phyloP scores from a whole-genome alignment of 2,888 invertebrate species.

The Fissipunctia ypsillon region DNA sequence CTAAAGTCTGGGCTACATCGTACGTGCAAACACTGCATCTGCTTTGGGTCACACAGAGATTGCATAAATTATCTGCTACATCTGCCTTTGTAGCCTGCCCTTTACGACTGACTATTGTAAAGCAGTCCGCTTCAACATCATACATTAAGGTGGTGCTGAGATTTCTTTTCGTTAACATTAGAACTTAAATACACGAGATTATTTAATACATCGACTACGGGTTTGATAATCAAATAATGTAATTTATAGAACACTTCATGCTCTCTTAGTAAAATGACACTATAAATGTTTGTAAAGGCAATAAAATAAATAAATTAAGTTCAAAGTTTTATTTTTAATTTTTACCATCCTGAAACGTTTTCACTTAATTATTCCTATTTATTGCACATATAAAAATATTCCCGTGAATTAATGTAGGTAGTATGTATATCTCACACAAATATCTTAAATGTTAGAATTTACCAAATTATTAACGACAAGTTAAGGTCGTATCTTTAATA shows the following conservation, averaged over 20 bases:
- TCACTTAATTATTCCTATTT: conserved; percentile 17
- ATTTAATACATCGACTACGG: conserved; percentile 15
- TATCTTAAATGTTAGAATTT: not conserved
- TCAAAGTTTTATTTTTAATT: conserved; percentile 4
- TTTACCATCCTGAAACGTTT: conserved; percentile 49
- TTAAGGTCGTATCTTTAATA: too few relatives aligned
- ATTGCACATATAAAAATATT: conserved; percentile 15
- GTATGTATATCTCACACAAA: not conserved
- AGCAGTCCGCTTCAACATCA: not conserved
- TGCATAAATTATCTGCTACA: not conserved
- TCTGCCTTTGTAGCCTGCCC: not conserved
- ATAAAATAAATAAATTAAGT: conserved; percentile 31
- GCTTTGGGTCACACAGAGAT: not conserved
- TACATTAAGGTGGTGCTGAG: not conserved
- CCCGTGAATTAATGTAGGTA: not conserved
- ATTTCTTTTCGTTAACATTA: not conserved
- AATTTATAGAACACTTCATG: not conserved
- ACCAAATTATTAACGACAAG: not conserved
- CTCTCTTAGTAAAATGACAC: conserved; percentile 50
- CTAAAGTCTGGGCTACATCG: not conserved
- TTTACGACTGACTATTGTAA: not conserved
- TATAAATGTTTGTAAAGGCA: conserved; percentile 10
- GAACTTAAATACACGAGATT: not conserved
- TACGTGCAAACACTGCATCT: not conserved
- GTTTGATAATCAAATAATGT: conserved; percentile 12